These are phyloP conservation scores for Anastrepha ludens DNA, from an alignment of 1,140 invertebrate species.

Conservation along the genomic window DNA sequence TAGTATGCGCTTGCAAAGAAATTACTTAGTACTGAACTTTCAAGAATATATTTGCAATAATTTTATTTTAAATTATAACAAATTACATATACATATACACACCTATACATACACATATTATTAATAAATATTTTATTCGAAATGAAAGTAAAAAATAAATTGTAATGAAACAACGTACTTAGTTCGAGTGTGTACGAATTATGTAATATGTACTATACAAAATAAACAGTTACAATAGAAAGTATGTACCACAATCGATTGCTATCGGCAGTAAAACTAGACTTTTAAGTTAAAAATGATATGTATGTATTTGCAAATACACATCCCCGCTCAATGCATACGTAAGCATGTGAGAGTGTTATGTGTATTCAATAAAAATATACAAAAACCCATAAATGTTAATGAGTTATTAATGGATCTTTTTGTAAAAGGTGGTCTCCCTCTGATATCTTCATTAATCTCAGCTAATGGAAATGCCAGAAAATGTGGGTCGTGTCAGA, in stretches of 20 bases:
- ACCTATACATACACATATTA: not conserved
- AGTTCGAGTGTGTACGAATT: not conserved
- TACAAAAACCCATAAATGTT: conserved; percentile 40
- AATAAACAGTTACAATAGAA: conserved; percentile 12
- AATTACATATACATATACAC: no score
- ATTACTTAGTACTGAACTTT: conserved; percentile 16
- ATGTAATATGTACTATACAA: conserved; percentile 27
- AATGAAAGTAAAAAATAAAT: not conserved
- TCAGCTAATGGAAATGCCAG: not conserved
- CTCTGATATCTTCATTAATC: not conserved
- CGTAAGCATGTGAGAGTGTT: not conserved
- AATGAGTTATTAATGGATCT: conserved; percentile 1
- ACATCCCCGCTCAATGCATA: not conserved
- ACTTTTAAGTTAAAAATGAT: conserved; percentile 19
- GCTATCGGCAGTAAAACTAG: conserved; percentile 45
- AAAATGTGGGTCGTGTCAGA: not conserved
- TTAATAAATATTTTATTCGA: not conserved
- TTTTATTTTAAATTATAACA: conserved; percentile 15
- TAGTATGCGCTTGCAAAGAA: not conserved
- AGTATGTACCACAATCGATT: conserved; percentile 39
- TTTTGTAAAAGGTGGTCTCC: not conserved
- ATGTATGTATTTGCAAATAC: not conserved
- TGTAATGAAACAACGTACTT: no score
- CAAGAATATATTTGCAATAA: not conserved
- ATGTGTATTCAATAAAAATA: conserved; percentile 39